Conservation (phyloP, 1,140 invertebrate genomes). For the Drosophila tsacasi region DNA sequence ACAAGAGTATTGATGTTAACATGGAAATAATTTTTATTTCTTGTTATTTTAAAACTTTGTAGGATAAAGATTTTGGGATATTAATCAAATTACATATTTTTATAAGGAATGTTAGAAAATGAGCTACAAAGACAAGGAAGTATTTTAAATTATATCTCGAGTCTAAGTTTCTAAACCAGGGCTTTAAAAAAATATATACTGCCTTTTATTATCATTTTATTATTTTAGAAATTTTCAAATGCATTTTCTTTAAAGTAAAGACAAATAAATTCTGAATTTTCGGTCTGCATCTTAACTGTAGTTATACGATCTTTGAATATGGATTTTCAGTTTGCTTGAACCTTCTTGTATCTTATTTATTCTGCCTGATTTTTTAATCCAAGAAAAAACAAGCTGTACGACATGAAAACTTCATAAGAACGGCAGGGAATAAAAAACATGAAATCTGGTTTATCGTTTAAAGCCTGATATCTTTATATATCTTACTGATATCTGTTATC, state of each 20-base stretch:
- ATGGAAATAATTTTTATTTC: background rate
- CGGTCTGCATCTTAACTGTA: no score
- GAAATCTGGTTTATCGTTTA: slow-evolving; percentile 1
- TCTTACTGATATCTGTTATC: slow-evolving; percentile 15
- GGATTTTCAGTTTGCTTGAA: background rate
- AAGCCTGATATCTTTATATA: no score
- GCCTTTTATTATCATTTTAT: no score
- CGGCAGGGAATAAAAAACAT: background rate
- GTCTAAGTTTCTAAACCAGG: no score
- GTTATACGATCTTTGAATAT: background rate
- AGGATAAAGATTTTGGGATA: no score
- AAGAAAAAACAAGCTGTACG: background rate
- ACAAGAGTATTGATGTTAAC: background rate
- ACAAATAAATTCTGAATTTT: background rate
- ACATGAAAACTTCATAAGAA: background rate
- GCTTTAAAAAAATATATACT: no score
- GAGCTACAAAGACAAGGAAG: no score
- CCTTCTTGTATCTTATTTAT: background rate
- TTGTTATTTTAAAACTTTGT: background rate
- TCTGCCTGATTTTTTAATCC: background rate
- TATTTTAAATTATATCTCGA: no score
- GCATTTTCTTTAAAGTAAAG: background rate
- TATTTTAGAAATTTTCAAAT: no score
- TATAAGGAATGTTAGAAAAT: no score
- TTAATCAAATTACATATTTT: no score